Evolutionary conservation across 2,888 invertebrate species (phyloP).

Genomic region (Acanthococcus lagerstroemiae): DNA sequence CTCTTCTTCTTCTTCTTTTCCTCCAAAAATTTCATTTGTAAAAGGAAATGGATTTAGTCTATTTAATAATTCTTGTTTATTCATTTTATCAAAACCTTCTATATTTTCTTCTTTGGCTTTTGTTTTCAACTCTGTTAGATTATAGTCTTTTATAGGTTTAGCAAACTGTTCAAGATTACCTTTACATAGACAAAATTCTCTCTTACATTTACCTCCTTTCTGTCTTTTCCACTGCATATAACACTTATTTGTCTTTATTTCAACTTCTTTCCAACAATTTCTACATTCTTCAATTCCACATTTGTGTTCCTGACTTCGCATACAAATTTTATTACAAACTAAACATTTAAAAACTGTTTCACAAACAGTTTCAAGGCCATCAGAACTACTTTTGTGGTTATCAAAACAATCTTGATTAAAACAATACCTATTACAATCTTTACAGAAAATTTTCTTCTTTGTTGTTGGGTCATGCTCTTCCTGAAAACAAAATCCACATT

Average conservation of each 20-base stretch:
- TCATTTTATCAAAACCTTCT: neutral
- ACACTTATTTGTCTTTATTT: conserved; percentile 7
- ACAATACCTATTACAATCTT: neutral
- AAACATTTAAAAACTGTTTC: neutral
- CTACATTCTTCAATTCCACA: conserved; percentile 4
- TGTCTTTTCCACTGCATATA: conserved; percentile 2
- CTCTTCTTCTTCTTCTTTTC: conserved; percentile 2
- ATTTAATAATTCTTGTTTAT: conserved; percentile 6
- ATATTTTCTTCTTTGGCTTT: conserved; percentile 1
- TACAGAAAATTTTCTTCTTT: conserved; percentile 4
- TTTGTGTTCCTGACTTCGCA: neutral
- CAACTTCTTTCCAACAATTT: conserved; percentile 8
- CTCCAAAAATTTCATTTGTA: neutral
- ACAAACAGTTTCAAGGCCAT: too few relatives aligned
- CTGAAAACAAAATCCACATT: neutral
- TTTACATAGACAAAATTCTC: conserved; percentile 1
- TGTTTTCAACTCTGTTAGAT: neutral
- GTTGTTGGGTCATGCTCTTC: neutral
- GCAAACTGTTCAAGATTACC: neutral
- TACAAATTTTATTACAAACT: neutral
- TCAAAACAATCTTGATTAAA: conserved; percentile 9
- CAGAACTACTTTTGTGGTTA: neutral
- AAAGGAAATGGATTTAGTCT: neutral
- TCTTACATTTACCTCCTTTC: conserved; percentile 10
- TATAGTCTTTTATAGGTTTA: conserved; percentile 8